These are phyloP conservation scores for Nebria salina DNA, from an alignment of 2,888 invertebrate genomes.

Conservation along the genomic window DNA sequence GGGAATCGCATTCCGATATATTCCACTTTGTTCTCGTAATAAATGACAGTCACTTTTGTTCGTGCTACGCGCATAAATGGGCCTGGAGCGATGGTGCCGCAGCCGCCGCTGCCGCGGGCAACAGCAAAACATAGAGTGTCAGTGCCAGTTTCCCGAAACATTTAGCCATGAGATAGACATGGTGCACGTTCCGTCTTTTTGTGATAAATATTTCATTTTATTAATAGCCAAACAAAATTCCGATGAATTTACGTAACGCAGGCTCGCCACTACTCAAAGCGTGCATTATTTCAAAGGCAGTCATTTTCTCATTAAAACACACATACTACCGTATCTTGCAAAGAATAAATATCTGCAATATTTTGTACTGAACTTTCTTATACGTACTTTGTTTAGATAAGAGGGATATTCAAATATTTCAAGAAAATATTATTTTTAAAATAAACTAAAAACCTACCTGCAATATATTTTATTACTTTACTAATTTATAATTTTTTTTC, in stretches of 20 bases:
- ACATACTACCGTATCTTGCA: neutral
- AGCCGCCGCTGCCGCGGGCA: neutral
- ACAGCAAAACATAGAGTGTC: too few relatives aligned
- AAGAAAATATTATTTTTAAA: too few relatives aligned
- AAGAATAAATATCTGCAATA: too few relatives aligned
- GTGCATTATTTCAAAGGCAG: neutral
- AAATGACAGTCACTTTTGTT: neutral
- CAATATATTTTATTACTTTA: too few relatives aligned
- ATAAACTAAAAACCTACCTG: too few relatives aligned
- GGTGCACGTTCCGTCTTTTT: neutral
- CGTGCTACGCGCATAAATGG: neutral
- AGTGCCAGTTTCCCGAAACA: neutral
- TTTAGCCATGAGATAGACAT: neutral
- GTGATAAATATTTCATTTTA: neutral
- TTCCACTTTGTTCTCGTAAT: neutral
- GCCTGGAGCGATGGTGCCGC: neutral
- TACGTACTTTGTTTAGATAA: too few relatives aligned
- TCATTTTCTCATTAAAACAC: neutral
- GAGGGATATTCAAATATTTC: too few relatives aligned
- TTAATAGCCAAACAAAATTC: neutral
- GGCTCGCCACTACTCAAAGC: neutral
- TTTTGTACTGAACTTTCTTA: too few relatives aligned
- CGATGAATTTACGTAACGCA: neutral
- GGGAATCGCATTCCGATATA: neutral
- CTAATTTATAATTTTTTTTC: too few relatives aligned